A percentile compares a stretch with the other conserved stretches of the same genome.
Evolutionary conservation across 23 tunicate species (phyloP).

Genomic region (Ascidia mentula): DNA sequence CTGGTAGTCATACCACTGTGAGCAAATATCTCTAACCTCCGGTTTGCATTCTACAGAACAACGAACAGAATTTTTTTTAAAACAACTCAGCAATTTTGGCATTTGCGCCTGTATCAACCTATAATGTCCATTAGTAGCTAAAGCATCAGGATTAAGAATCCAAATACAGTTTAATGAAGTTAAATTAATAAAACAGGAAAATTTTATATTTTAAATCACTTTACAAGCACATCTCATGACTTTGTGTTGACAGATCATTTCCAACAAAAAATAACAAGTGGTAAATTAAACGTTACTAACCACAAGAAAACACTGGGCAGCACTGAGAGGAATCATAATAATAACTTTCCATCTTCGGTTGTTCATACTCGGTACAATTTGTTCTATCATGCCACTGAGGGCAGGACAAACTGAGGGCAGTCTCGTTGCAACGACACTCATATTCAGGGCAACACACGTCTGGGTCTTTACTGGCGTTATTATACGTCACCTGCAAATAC

Average conservation of each 20-base stretch:
- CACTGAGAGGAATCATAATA: conserved; percentile 14
- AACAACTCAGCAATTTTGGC: neutral
- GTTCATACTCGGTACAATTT: conserved; percentile 3
- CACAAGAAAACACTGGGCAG: conserved; percentile 1
- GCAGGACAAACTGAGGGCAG: neutral
- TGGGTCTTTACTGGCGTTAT: neutral
- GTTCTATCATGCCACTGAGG: conserved; percentile 12
- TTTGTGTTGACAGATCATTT: neutral
- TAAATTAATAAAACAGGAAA: too few relatives aligned
- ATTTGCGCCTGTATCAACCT: too few relatives aligned
- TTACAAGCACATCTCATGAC: too few relatives aligned
- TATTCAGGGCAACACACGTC: conserved; percentile 9
- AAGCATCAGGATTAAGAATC: too few relatives aligned
- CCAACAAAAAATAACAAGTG: neutral
- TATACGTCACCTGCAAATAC: conserved; percentile 14
- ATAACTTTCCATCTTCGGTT: neutral
- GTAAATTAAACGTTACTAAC: neutral
- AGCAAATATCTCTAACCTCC: neutral
- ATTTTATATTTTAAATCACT: too few relatives aligned
- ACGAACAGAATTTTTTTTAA: neutral
- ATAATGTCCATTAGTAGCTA: neutral
- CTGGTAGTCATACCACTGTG: neutral
- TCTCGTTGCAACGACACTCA: conserved; percentile 15
- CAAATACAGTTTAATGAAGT: too few relatives aligned
- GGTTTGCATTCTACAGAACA: neutral